Evolutionary conservation across 2,797 vertebrate genomes (phyloP).

Genomic region (Lepilemur septentrionalis): DNA sequence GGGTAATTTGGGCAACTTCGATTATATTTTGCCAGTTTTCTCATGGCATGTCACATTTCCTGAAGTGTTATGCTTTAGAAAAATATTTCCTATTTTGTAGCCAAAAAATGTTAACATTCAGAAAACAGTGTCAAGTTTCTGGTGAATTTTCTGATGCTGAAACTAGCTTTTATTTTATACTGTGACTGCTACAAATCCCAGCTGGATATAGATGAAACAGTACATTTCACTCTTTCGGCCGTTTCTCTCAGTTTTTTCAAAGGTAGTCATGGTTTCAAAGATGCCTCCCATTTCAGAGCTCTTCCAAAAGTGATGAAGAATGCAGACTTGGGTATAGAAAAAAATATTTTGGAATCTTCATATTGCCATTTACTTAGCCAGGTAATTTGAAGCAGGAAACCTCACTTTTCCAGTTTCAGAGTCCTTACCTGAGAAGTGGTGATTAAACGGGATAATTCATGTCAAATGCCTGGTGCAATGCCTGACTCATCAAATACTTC

Average conservation of each 20-base stretch:
- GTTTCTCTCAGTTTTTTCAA: neutral
- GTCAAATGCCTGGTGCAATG: neutral
- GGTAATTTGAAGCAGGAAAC: neutral
- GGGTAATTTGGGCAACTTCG: neutral
- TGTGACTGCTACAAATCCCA: neutral
- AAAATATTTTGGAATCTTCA: neutral
- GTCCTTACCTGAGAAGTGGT: neutral
- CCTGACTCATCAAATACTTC: neutral
- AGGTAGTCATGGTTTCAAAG: neutral
- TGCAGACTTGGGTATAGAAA: neutral
- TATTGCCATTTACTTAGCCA: neutral
- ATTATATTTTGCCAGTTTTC: conserved; percentile 36
- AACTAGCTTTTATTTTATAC: neutral
- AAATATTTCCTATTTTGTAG: conserved; percentile 53
- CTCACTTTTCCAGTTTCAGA: neutral
- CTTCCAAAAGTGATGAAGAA: neutral
- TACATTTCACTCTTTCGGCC: neutral
- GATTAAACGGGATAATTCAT: neutral
- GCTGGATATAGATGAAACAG: neutral
- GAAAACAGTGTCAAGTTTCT: conserved; percentile 52
- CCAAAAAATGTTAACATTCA: conserved; percentile 32
- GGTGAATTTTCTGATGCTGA: neutral
- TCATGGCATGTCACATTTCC: conserved; percentile 32
- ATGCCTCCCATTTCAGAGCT: neutral
- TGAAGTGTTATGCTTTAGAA: neutral